A percentile compares a stretch with the other conserved stretches of the same genome.
Evolutionary conservation across 2,888 invertebrate species (phyloP).

Genomic region (Petrolisthes manimaculis): DNA sequence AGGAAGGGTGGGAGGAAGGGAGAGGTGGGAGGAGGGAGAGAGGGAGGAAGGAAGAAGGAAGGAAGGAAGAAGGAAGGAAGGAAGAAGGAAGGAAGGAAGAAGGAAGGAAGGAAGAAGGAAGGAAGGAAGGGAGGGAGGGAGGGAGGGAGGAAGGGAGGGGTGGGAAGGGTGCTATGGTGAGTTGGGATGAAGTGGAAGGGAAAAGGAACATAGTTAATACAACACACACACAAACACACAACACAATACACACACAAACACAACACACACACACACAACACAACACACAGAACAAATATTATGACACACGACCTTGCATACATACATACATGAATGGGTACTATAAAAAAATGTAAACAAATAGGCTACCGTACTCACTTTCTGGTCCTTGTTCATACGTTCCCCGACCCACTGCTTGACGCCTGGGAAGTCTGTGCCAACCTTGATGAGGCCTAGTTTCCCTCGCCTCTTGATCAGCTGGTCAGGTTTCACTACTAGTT

Average conservation of each 20-base stretch:
- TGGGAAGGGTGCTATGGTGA: neutral
- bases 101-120: neutral
- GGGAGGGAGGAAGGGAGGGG: neutral
- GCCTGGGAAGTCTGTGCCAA: slow-evolving; percentile 84
- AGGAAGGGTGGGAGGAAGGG: neutral
- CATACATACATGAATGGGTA: slow-evolving; percentile 1
- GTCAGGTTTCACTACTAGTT: slow-evolving; percentile 98
- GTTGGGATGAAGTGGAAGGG: neutral
- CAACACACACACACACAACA: neutral
- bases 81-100: neutral
- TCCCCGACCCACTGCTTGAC: slow-evolving; percentile 89
- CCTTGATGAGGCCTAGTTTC: slow-evolving; percentile 95
- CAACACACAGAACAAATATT: neutral
- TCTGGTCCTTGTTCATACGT: slow-evolving; percentile 85
- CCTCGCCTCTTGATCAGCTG: slow-evolving; percentile 98
- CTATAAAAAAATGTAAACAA: neutral
- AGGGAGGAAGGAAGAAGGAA: neutral
- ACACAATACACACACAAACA: neutral
- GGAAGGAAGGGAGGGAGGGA: neutral
- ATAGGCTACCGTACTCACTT: slow-evolving; percentile 70
- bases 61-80: neutral
- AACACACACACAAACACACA: neutral
- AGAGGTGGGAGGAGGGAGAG: neutral
- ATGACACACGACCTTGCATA: neutral
- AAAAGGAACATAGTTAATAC: neutral